Conservation (phyloP, 2,888 invertebrate genomes). For the Ormyrus pomaceus region DNA sequence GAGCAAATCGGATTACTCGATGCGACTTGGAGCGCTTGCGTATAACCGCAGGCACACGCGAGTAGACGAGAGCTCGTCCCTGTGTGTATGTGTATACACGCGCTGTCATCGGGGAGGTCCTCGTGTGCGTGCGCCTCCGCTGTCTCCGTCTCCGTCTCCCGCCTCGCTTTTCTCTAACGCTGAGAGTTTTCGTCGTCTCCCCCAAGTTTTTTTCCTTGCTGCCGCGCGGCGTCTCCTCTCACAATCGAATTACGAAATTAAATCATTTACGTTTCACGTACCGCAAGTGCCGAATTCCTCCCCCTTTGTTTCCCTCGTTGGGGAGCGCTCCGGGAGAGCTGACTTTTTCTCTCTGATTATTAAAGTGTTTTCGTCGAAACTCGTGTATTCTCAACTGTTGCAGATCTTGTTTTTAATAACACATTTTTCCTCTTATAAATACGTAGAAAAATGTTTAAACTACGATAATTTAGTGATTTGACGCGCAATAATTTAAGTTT, state of each 20-base stretch:
- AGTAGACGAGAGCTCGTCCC: conserved; percentile 11
- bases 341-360: conserved; percentile 34
- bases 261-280: conserved; percentile 60
- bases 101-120: conserved; percentile 13
- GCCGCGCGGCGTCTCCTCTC: conserved; percentile 47
- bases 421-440: background rate
- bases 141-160: background rate
- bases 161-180: background rate
- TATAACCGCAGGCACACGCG: conserved; percentile 63
- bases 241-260: conserved; percentile 58
- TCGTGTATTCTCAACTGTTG: background rate
- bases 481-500: too few species aligned
- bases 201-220: conserved; percentile 16
- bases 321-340: background rate
- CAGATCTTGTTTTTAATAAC: background rate
- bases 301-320: conserved; percentile 25
- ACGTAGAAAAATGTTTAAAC: too few species aligned
- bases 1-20: conserved; percentile 68
- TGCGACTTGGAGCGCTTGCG: conserved; percentile 59
- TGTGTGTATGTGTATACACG: background rate
- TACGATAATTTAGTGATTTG: too few species aligned
- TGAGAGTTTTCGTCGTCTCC: background rate
- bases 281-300: conserved; percentile 31
- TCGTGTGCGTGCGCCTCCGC: background rate
- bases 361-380: conserved; percentile 16